Percentiles rank a stretch among this genome's conserved stretches.
phyloP scores from a whole-genome alignment of 2,888 invertebrate genomes.

The Coenonympha arcania region DNA sequence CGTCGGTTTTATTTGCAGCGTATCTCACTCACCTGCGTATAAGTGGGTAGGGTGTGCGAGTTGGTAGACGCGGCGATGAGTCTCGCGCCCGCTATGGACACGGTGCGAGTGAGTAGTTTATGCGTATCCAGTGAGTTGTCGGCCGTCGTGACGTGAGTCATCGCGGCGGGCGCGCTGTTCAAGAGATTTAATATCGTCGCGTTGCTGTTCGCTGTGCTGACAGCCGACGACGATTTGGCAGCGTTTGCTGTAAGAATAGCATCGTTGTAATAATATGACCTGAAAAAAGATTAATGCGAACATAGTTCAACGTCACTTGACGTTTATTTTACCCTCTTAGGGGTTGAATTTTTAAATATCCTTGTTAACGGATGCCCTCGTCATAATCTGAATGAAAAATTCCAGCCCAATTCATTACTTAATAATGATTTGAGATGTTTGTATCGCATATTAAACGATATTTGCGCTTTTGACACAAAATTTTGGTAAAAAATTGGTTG shows the following conservation, averaged over 20 bases:
- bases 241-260: conserved; percentile 50
- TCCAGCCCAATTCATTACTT: too few species aligned
- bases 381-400: too few species aligned
- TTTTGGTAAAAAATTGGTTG: too few species aligned
- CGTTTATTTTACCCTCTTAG: too few species aligned
- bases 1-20: neutral
- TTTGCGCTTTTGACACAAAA: too few species aligned
- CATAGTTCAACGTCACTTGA: too few species aligned
- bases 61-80: conserved; percentile 56
- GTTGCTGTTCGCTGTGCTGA: conserved; percentile 74
- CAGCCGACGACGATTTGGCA: conserved; percentile 58
- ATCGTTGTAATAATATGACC: too few species aligned
- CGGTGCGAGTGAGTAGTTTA: conserved; percentile 69
- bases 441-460: too few species aligned
- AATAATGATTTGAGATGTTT: too few species aligned
- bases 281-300: too few species aligned
- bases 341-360: too few species aligned
- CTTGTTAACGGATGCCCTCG: too few species aligned
- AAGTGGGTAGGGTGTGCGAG: conserved; percentile 54
- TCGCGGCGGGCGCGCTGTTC: conserved; percentile 84
- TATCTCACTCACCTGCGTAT: conserved; percentile 47
- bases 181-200: conserved; percentile 84
- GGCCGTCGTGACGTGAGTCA: conserved; percentile 71
- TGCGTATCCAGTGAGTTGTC: conserved; percentile 42
- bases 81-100: conserved; percentile 71